phyloP scores from a whole-genome alignment of 2,113 vertebrate species.

The Philantomba maxwellii region DNA sequence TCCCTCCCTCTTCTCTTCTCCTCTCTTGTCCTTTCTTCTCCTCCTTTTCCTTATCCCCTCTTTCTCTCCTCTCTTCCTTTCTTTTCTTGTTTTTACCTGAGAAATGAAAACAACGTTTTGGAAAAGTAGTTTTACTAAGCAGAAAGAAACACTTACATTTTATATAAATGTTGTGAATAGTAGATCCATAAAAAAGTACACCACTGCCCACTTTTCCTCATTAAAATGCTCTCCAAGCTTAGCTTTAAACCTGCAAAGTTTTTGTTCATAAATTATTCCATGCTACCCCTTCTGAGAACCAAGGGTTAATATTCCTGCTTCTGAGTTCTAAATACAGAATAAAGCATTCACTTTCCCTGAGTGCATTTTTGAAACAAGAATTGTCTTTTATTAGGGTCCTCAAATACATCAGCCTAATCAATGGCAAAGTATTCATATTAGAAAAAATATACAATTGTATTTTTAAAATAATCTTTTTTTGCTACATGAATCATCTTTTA shows the following conservation, averaged over 20 bases:
- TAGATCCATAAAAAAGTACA: not conserved
- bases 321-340: not conserved
- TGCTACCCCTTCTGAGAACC: not conserved
- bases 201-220: not conserved
- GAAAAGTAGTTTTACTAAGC: not conserved
- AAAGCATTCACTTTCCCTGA: not conserved
- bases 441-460: not conserved
- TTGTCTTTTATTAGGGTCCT: not conserved
- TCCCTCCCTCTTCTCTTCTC: not conserved
- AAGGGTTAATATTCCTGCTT: not conserved
- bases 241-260: not conserved
- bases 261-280: not conserved
- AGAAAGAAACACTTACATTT: not conserved
- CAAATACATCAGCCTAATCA: not conserved
- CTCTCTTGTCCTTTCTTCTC: not conserved
- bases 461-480: not conserved
- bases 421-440: not conserved
- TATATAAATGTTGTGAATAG: not conserved
- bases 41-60: too few species aligned
- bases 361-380: slow-evolving; percentile 25
- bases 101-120: not conserved
- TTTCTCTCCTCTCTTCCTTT: not conserved
- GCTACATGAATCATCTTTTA: slow-evolving; percentile 24
- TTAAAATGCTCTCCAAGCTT: not conserved
- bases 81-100: not conserved